Evolutionary conservation across 2,113 vertebrate species (phyloP).

Genomic region (Phycodurus eques): DNA sequence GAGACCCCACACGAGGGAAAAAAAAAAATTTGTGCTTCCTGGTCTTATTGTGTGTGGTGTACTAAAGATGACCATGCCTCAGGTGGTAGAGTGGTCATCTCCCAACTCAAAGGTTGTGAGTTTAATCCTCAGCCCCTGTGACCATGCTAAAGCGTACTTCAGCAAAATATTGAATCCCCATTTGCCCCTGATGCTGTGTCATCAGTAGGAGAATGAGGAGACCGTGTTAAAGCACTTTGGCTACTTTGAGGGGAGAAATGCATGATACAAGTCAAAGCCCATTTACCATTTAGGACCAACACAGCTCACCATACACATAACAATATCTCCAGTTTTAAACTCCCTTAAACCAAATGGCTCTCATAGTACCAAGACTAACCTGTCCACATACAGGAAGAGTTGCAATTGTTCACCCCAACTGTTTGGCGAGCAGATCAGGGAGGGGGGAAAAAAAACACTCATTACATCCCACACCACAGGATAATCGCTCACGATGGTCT

Average conservation of each 20-base stretch:
- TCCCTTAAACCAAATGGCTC: neutral
- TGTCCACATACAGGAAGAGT: neutral
- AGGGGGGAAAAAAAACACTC: neutral
- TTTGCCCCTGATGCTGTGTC: too few species aligned
- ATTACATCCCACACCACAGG: neutral
- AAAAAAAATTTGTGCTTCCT: too few species aligned
- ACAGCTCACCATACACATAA: neutral
- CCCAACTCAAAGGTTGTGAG: neutral
- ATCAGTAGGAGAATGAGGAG: too few species aligned
- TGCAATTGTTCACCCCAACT: neutral
- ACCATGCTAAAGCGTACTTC: too few species aligned
- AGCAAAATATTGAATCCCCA: too few species aligned
- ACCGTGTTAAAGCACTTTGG: too few species aligned
- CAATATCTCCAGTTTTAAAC: neutral
- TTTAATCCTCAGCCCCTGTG: neutral
- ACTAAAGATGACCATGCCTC: too few species aligned
- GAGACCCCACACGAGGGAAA: too few species aligned
- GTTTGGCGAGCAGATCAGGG: neutral
- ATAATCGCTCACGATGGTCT: neutral
- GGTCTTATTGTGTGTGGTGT: too few species aligned
- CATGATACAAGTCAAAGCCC: neutral
- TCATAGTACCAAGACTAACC: neutral
- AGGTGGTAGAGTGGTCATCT: neutral
- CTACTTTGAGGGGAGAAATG: too few species aligned
- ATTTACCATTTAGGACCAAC: neutral